Conservation (phyloP, 2,888 invertebrate species). For the Drosophila ustulata region DNA sequence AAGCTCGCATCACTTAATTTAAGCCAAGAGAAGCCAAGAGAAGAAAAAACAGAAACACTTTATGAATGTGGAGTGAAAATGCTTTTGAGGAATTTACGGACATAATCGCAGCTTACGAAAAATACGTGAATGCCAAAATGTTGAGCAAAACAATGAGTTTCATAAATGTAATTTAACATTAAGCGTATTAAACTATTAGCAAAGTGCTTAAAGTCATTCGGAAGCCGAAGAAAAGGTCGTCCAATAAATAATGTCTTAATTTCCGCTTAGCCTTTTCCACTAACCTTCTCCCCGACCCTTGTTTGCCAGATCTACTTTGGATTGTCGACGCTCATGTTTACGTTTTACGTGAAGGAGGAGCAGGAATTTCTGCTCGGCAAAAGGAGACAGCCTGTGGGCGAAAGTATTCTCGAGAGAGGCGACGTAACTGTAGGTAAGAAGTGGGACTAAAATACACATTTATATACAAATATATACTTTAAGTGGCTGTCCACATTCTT, state of each 20-base stretch:
- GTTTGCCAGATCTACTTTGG: conserved; percentile 89
- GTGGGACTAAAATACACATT: no score
- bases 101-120: not conserved
- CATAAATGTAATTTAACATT: not conserved
- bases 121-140: not conserved
- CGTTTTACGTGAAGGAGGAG: conserved; percentile 89
- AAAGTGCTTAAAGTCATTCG: not conserved
- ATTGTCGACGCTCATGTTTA: conserved; percentile 88
- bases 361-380: conserved; percentile 88
- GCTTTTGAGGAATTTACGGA: not conserved
- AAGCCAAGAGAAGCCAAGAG: not conserved
- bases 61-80: conserved; percentile 8
- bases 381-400: conserved; percentile 86
- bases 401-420: conserved; percentile 87
- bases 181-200: conserved; percentile 6
- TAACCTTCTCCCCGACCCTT: not conserved
- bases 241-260: conserved; percentile 25
- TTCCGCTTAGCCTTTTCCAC: conserved; percentile 15
- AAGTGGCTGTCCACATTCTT: conserved; percentile 16
- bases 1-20: not conserved
- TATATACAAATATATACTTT: not conserved
- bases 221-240: not conserved
- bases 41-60: conserved; percentile 6
- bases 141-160: not conserved
- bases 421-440: conserved; percentile 83